A percentile compares a stretch with the other conserved stretches of the same genome.
Conservation (phyloP, 2,888 invertebrate species). For the Drosophila kambysellisi region DNA sequence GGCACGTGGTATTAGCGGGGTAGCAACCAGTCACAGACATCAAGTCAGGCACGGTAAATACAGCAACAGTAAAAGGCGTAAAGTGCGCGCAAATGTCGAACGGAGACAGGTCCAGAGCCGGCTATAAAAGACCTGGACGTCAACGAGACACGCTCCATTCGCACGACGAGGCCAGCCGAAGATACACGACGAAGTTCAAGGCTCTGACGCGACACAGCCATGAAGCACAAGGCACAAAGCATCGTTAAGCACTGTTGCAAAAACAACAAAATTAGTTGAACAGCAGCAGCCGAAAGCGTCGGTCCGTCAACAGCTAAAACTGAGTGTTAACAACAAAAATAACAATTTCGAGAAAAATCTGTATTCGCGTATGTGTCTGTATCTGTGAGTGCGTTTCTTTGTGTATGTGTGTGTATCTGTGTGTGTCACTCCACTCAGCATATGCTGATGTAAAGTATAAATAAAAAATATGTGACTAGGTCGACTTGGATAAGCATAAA, state of each 20-base stretch:
- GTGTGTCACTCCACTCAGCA: conserved; percentile 24
- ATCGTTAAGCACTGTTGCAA: conserved; percentile 43
- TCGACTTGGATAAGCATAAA: conserved; percentile 52
- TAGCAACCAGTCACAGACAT: background rate
- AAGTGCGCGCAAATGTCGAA: conserved; percentile 33
- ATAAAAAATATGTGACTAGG: conserved; percentile 59
- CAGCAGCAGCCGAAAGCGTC: conserved; percentile 61
- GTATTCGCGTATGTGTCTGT: conserved; percentile 6
- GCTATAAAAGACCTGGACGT: conserved; percentile 73
- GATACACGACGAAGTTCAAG: conserved; percentile 42
- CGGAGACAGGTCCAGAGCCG: conserved; percentile 18
- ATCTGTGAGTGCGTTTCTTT: background rate
- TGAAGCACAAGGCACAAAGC: conserved; percentile 26
- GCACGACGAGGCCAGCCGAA: conserved; percentile 46
- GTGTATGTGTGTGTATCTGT: background rate
- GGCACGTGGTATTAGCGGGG: background rate
- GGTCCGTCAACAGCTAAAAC: conserved; percentile 36
- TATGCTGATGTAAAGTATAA: conserved; percentile 67
- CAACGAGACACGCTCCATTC: conserved; percentile 65
- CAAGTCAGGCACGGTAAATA: background rate
- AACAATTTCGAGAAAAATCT: conserved; percentile 41
- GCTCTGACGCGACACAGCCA: conserved; percentile 16
- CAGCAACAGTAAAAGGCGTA: conserved; percentile 39
- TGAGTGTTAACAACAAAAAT: conserved; percentile 45
- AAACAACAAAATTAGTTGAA: conserved; percentile 64